Evolutionary conservation across 2,888 invertebrate genomes (phyloP).

Genomic region (Tetramorium bicarinatum): DNA sequence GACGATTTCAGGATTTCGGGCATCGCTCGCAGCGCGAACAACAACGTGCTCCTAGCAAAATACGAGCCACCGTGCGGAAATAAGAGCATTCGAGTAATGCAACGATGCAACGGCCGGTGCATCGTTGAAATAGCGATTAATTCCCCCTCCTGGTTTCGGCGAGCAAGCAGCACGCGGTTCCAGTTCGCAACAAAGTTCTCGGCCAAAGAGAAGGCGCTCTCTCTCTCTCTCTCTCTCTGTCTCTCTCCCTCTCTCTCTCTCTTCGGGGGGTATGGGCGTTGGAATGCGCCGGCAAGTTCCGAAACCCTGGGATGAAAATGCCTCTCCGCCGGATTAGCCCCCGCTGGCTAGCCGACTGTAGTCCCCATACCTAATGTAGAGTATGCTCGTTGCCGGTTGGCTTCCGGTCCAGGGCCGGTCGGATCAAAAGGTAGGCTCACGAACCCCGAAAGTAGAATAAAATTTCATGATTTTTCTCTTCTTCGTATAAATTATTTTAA

Average conservation of each 20-base stretch:
- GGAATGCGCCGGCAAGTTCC: conserved; percentile 75
- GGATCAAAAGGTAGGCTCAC: conserved; percentile 31
- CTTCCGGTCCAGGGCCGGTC: conserved; percentile 68
- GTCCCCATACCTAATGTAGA: conserved; percentile 69
- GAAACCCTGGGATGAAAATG: conserved; percentile 76
- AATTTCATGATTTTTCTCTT: background rate
- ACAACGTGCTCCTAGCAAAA: conserved; percentile 19
- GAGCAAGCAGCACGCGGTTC: conserved; percentile 53
- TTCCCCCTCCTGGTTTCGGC: conserved; percentile 66
- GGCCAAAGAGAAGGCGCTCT: conserved; percentile 53
- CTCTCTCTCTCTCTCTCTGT: background rate
- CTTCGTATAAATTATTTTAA: conserved; percentile 1
- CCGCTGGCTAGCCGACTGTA: conserved; percentile 69
- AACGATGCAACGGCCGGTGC: conserved; percentile 55
- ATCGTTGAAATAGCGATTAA: conserved; percentile 77
- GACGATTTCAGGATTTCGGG: conserved; percentile 35
- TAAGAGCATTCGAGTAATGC: conserved; percentile 74
- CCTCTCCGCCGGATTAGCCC: conserved; percentile 75
- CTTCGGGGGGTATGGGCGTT: conserved; percentile 33
- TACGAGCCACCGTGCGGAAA: conserved; percentile 63
- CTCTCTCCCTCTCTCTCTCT: conserved; percentile 20
- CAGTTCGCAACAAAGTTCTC: conserved; percentile 74
- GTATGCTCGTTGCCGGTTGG: conserved; percentile 64
- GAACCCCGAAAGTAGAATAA: conserved; percentile 21
- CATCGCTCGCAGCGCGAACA: conserved; percentile 41